Evolutionary conservation across 2,888 invertebrate genomes (phyloP).

Genomic region (Pardosa pseudoannulata): DNA sequence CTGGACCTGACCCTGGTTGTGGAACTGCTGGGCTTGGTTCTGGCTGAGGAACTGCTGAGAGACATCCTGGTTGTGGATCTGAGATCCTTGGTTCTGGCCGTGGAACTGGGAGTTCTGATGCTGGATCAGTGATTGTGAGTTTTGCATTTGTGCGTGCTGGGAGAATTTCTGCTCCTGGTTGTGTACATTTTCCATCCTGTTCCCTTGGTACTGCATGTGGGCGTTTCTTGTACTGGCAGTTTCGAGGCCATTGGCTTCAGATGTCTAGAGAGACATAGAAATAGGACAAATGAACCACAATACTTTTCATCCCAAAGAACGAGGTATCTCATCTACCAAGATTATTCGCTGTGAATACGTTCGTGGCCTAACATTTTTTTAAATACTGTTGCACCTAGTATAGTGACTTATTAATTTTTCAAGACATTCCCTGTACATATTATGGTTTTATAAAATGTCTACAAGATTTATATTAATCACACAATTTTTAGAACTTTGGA

Average conservation of each 20-base stretch:
- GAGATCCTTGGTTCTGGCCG: neutral
- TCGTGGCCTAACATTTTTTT: too few species aligned
- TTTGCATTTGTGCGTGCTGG: neutral
- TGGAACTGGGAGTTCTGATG: neutral
- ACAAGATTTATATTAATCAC: too few species aligned
- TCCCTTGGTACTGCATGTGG: neutral
- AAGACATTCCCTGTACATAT: too few species aligned
- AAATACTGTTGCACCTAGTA: too few species aligned
- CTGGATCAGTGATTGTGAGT: neutral
- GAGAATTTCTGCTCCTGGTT: neutral
- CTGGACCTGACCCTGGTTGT: neutral
- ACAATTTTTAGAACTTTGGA: too few species aligned
- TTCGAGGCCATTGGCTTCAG: neutral
- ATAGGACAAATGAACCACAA: too few species aligned
- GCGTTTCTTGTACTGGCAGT: neutral
- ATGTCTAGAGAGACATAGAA: neutral
- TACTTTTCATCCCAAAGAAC: too few species aligned
- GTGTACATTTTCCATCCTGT: neutral
- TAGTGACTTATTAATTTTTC: too few species aligned
- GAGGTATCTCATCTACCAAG: too few species aligned
- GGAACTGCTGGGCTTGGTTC: neutral
- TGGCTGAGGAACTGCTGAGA: neutral
- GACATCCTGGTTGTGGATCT: neutral
- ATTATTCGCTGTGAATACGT: too few species aligned
- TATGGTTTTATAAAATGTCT: too few species aligned